Evolutionary conservation across 2,888 invertebrate species (phyloP), one percentile per base, ranked within the genome.

Genomic region (Conus canariensis): DNA sequence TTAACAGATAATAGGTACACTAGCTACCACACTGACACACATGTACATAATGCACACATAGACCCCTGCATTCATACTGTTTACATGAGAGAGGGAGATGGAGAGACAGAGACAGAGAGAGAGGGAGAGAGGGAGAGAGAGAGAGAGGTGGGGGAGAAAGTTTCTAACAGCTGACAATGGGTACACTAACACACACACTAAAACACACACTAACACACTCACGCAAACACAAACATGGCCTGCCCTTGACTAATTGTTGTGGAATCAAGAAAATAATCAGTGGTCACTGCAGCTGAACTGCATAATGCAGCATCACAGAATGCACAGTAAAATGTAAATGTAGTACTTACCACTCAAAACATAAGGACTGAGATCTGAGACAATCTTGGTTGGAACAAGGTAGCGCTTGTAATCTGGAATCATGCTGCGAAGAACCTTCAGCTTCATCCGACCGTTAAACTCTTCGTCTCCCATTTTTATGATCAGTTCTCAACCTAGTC

Each of bases 361-460:
- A 45, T 80, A 45, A n/a, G 30, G 45, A 45, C 45, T 10, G 45
- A 88, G 88, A n/a, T 60, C 45, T n/a, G 88, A 77, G 9, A 88
- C 45, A 16, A 88, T 80, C 82, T 82, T 88, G 88, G 64, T 88
- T 58, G 88, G 88, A 19, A 88, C 88, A 82, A 88, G 88, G 88
- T 64, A 88, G 30, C 45, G 88, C 22, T 88, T 30, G 80, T 30
- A 82, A 45, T 82, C 58, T 60, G 88, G 88, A 25, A 80, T 64
- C 88, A 88, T 88, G 16, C 45, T 60, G 58, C 59, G 80, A 56
- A 88, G 88, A 12, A 64, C 45, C 30, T 82, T 80, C 60, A 60
- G 25, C 19, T 82, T 82, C 82, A 25, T 19, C n/a, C 67, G 80
- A n/a, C 4, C 9, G n/a, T 88, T 82, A 60, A 88, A 87, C 14